These are phyloP conservation scores for Arvicanthis niloticus DNA, from an alignment of 2,113 vertebrate species.

Conservation along the genomic window DNA sequence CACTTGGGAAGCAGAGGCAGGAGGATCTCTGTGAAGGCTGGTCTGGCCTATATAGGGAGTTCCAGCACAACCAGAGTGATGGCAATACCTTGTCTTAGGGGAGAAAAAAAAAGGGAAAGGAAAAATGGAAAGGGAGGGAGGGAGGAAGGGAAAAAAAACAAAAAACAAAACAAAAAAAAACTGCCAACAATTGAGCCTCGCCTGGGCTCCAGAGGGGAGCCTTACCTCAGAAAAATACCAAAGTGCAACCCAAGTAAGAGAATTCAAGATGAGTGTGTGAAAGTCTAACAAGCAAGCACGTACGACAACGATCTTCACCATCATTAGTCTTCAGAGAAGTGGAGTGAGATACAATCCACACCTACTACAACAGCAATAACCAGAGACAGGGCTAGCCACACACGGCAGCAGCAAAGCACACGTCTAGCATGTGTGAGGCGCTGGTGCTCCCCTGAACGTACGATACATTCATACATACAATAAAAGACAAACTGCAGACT, in stretches of 20 bases:
- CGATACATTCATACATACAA: neutral
- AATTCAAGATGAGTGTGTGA: neutral
- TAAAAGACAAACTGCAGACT: neutral
- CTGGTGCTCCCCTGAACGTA: neutral
- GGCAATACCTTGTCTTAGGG: neutral
- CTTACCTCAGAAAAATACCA: neutral
- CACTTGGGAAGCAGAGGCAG: neutral
- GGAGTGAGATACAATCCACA: neutral
- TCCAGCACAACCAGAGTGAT: neutral
- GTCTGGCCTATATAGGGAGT: neutral
- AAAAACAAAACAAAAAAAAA: neutral
- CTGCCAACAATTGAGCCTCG: neutral
- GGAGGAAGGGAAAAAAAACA: too few relatives aligned
- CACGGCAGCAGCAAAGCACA: neutral
- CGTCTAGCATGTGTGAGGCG: neutral
- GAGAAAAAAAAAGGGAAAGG: too few relatives aligned
- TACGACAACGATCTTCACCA: neutral
- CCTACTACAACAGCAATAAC: neutral
- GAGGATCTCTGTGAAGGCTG: neutral
- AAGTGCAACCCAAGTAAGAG: neutral
- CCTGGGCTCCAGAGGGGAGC: neutral
- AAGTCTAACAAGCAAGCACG: neutral
- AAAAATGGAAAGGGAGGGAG: too few relatives aligned
- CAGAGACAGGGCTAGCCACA: neutral
- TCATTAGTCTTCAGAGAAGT: neutral